Evolutionary conservation across 1,140 invertebrate species (phyloP), one percentile per base, ranked within the genome.

Genomic region (Aphelinus certus): DNA sequence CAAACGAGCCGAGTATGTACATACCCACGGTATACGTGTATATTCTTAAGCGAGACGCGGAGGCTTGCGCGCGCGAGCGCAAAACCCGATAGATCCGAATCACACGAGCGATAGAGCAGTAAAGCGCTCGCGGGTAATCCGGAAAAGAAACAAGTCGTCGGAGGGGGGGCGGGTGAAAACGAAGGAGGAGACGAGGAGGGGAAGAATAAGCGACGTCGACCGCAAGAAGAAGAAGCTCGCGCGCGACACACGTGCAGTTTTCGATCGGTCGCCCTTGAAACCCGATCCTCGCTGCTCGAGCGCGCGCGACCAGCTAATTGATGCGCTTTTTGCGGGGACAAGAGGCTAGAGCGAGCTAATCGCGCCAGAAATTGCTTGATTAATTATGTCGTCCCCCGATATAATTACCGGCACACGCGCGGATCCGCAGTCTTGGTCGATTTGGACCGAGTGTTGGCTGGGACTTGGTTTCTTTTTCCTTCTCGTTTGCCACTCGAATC

Each of bases 361-460:
- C 68, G 68, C 26, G 6, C 45, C 68, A 70, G 61, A 58, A 75
- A 70, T 58, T 58, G 42, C 62, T 75, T 65, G 73, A 75, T 75
- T 64, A 70, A 75, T 75, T 70, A 75, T 47, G 46, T 70, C 61
- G 67, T 75, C 65, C 55, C 26, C 4, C 4, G 42, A n/a, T 48
- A 4, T 75, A 67, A 75, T 75, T 69, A 9, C 53, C 26, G 26
- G 26, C 26, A 26, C 26, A 26, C 26, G 26, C 26, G 26, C 26
- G 26, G 26, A 26, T 26, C 26, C 26, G 26, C 26, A 26, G 26
- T 26, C 26, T 26, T 26, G 26, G 26, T 26, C 26, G 26, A 26
- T 26, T 0, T 26, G 26, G 26, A 26, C 26, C 26, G 26, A 26
- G 26, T 26, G 26, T 26, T 26, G 26, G 26, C 26, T 26, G 26